Base-by-base conservation (phyloP, 2,888 invertebrate species). In the Lasioglossum zephyrum region DNA sequence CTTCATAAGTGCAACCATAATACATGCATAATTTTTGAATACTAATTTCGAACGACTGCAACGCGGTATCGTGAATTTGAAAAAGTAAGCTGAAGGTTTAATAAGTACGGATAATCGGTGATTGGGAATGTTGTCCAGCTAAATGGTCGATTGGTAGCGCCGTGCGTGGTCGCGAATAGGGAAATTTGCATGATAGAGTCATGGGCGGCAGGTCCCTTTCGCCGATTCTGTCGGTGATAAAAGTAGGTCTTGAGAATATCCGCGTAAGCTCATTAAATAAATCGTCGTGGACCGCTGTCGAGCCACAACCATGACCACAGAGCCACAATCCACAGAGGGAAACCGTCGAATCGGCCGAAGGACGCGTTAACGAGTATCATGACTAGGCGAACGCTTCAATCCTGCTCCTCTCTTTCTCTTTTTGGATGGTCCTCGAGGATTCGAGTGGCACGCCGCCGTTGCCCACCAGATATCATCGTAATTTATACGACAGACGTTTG, bases 401-500 rank as follows among this genome's bases (percentile, higher is more conserved):
- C 69, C 69, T 63, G 13, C 18, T 47, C 57, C 18, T 18, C 47
- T 44, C 26, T 44, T 60, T 44, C 77, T 79, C 75, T 26, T 16
- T 44, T 73, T 80, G 73, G 69, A 73, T 73, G 70, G 72, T 84
- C 31, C 79, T 86, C 82, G 73, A 70, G 79, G 81, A 79, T 79
- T 82, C 87, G 85, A 85, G 84, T 84, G 79, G 78, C 73, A 57
- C 66, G 70, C 73, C 66, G 63, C 76, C 63, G 78, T 53, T 41
- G 69, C 18, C 49, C 77, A 41, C 86, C 87, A 91, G 92, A 92
- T 92, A 91, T 79, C 82, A 88, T 88, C 87, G 91, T 92, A 92
- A 92, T 92, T 92, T 92, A 92, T 92, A 90, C 90, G 89, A 88
- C 91, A 90, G 91, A 89, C 92, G 91, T 92, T 92, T 91, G 92